A percentile compares a stretch with the other conserved stretches of the same genome.
phyloP scores from a whole-genome alignment of 2,888 invertebrate genomes.

The Nymphalis urticae region DNA sequence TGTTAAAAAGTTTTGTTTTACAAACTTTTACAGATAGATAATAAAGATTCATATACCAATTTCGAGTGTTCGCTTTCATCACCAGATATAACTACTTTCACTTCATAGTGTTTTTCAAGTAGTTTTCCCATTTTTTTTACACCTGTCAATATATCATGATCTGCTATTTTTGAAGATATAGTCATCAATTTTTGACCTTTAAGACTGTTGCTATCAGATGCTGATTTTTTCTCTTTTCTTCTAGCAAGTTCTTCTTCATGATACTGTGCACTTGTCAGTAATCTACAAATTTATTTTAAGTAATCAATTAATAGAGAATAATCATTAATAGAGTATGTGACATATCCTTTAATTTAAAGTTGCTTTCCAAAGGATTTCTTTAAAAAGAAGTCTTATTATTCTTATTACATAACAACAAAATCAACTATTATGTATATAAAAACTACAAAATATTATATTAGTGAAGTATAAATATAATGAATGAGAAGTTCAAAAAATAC shows the following conservation, averaged over 20 bases:
- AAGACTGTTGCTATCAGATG: slow-evolving; percentile 60
- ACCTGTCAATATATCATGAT: slow-evolving; percentile 84
- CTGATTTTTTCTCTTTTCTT: slow-evolving; percentile 73
- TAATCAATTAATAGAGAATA: not conserved
- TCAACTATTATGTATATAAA: not conserved
- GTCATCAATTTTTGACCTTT: slow-evolving; percentile 85
- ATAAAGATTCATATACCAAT: slow-evolving; percentile 46
- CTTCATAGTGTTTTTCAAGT: slow-evolving; percentile 84
- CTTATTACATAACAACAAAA: slow-evolving; percentile 1
- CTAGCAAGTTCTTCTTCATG: slow-evolving; percentile 82
- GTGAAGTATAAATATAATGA: not conserved
- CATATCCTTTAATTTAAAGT: no score
- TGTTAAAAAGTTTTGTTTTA: no score
- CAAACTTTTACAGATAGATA: no score
- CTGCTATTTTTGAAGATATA: slow-evolving; percentile 82
- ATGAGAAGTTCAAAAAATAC: slow-evolving; percentile 36
- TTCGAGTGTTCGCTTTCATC: slow-evolving; percentile 57
- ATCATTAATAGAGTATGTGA: not conserved
- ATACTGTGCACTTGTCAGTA: slow-evolving; percentile 85
- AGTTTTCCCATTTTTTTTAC: slow-evolving; percentile 85
- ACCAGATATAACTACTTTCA: slow-evolving; percentile 81
- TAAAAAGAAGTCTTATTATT: no score
- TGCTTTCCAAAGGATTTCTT: no score
- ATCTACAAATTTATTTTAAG: slow-evolving; percentile 50
- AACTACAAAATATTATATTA: slow-evolving; percentile 22